Base-by-base conservation (phyloP, 2,797 vertebrate species). In the Dallia pectoralis region DNA sequence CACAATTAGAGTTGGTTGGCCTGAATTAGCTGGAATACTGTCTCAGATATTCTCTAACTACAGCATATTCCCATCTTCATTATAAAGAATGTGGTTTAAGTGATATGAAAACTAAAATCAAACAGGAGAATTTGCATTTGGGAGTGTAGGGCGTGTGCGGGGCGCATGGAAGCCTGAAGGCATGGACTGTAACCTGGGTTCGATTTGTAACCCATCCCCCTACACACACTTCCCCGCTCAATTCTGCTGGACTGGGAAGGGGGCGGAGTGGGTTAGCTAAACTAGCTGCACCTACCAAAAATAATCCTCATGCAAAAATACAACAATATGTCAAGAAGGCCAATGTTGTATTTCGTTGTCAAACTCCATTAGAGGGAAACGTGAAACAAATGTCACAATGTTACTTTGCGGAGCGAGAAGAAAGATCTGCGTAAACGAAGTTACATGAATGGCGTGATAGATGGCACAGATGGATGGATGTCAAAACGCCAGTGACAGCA, bases 141-240 rank as follows among this genome's bases (percentile, higher is more conserved):
- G 66, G 66, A 69, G 73, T 74, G 69, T n/a, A n/a, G 83, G 75
- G 72, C 74, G 79, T 73, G 70, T 32, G 73, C 56, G 79, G 69
- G 62, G 75, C 18, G 48, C 68, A 33, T 47, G 79, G 27, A 62
- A 79, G 81, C 78, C 72, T 77, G 75, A 64, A 69, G 72, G 69
- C 75, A 48, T 71, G 30, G 63, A 66, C 68, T 70, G 48, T 49
- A 66, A 56, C 48, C 29, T 32, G 36, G 25, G 22, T 44, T 29
- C 61, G 25, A 64, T 75, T 74, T 22, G 83, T 81, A 84, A 77
- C 89, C 88, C 88, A 87, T 78, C 86, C 87, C 82, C 86, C 83
- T 88, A 87, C 11, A 88, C 82, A 89, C 91, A 89, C 79, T 89
- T 89, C 88, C 87, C 86, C 85, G 85, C 86, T 86, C 81, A 84